phyloP scores from a whole-genome alignment of 2,888 invertebrate genomes.

The Lasius fuliginosus region DNA sequence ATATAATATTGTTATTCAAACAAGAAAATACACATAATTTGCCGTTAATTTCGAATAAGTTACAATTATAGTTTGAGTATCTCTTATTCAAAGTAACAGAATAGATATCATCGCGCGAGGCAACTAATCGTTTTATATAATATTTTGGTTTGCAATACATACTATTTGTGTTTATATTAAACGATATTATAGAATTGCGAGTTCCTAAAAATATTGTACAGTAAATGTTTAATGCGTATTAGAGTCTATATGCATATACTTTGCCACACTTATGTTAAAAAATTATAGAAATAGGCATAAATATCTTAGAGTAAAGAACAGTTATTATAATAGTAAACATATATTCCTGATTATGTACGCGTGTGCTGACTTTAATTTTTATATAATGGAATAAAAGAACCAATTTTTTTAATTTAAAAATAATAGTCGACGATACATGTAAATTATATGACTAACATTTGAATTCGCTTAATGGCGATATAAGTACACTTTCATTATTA shows the following conservation, averaged over 20 bases:
- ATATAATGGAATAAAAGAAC: background rate
- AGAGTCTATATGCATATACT: slow-evolving; percentile 44
- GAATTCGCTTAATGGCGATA: background rate
- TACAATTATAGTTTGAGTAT: slow-evolving; percentile 31
- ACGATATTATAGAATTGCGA: slow-evolving; percentile 68
- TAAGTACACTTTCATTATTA: slow-evolving; percentile 21
- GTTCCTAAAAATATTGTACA: slow-evolving; percentile 72
- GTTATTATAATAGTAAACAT: slow-evolving; percentile 2
- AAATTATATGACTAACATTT: background rate
- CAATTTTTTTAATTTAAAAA: slow-evolving; percentile 29
- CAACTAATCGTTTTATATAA: slow-evolving; percentile 40
- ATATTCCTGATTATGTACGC: slow-evolving; percentile 16
- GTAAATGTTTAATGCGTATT: slow-evolving; percentile 63
- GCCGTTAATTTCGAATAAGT: slow-evolving; percentile 35
- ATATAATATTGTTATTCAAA: slow-evolving; percentile 43
- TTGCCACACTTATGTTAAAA: slow-evolving; percentile 28
- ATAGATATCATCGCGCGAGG: background rate
- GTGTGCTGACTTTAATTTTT: slow-evolving; percentile 35
- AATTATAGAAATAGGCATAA: slow-evolving; percentile 30
- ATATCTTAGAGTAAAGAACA: slow-evolving; percentile 22
- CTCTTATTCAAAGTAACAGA: background rate
- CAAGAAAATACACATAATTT: slow-evolving; percentile 7
- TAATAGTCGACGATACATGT: background rate
- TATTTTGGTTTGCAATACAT: slow-evolving; percentile 42
- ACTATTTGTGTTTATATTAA: slow-evolving; percentile 49